Conservation (phyloP, 2,113 vertebrate genomes). For the Amblyornis subalaris region DNA sequence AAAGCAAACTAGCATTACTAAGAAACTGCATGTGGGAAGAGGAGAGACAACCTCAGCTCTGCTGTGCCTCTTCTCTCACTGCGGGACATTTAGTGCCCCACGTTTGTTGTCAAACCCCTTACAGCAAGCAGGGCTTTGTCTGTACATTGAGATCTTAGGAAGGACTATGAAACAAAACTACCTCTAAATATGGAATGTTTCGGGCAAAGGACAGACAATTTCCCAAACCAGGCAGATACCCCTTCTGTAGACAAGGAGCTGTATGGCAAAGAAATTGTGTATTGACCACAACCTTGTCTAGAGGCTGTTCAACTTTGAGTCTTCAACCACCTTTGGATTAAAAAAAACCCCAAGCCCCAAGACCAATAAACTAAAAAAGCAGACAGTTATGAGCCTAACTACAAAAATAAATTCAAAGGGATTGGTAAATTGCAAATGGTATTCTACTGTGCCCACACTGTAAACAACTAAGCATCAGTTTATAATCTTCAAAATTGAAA, state of each 20-base stretch:
- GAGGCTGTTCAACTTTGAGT: background rate
- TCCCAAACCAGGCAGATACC: background rate
- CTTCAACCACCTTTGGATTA: background rate
- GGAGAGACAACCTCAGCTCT: background rate
- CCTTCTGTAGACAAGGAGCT: background rate
- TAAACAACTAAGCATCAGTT: background rate
- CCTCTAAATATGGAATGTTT: background rate
- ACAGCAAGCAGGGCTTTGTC: background rate
- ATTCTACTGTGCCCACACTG: background rate
- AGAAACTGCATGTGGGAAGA: background rate
- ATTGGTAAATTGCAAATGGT: background rate
- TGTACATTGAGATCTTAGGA: background rate
- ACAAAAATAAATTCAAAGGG: background rate
- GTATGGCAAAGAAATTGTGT: background rate
- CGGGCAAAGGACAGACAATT: background rate
- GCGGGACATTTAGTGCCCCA: fast-evolving
- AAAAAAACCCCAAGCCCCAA: background rate
- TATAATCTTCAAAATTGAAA: background rate
- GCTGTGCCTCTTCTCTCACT: background rate
- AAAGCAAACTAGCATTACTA: background rate
- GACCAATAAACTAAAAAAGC: background rate
- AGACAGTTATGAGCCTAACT: background rate
- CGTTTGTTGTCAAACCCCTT: fast-evolving
- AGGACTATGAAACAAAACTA: background rate
- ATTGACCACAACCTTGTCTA: background rate